These are phyloP conservation scores for Gambelia wislizenii DNA, from an alignment of 2,797 vertebrate species.

Conservation along the genomic window DNA sequence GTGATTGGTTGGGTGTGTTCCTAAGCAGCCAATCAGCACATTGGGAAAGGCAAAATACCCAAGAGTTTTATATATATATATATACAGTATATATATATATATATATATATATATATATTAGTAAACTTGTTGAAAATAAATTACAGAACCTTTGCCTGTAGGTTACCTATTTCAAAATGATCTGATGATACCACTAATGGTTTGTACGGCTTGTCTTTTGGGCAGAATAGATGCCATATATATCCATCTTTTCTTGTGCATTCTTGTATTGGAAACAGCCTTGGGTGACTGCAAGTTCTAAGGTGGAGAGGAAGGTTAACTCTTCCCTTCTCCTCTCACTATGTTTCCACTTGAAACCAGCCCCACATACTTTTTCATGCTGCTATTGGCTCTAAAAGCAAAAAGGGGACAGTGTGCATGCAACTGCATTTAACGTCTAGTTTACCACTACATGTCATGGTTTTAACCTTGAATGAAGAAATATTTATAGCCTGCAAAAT, in stretches of 20 bases:
- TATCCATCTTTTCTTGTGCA: neutral
- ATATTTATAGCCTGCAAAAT: neutral
- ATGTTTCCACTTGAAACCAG: neutral
- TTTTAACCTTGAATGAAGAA: neutral
- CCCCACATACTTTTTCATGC: neutral
- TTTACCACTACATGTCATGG: neutral
- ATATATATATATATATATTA: too few species aligned
- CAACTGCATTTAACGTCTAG: neutral
- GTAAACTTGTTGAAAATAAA: neutral
- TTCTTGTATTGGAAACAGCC: too few species aligned
- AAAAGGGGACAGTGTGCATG: neutral
- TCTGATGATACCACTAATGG: neutral
- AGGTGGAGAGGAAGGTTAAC: neutral
- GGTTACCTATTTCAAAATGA: neutral
- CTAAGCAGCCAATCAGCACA: too few species aligned
- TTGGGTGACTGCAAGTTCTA: neutral
- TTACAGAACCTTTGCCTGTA: slow-evolving; percentile 1
- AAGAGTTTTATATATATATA: too few species aligned
- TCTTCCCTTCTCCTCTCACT: neutral
- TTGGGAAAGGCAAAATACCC: too few species aligned
- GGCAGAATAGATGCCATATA: neutral
- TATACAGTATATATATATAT: too few species aligned
- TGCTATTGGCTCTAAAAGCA: neutral
- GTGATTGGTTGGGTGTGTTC: too few species aligned
- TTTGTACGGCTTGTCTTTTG: neutral